phyloP scores from a whole-genome alignment of 2,113 vertebrate genomes.

The Pseudorhombus dupliciocellatus region DNA sequence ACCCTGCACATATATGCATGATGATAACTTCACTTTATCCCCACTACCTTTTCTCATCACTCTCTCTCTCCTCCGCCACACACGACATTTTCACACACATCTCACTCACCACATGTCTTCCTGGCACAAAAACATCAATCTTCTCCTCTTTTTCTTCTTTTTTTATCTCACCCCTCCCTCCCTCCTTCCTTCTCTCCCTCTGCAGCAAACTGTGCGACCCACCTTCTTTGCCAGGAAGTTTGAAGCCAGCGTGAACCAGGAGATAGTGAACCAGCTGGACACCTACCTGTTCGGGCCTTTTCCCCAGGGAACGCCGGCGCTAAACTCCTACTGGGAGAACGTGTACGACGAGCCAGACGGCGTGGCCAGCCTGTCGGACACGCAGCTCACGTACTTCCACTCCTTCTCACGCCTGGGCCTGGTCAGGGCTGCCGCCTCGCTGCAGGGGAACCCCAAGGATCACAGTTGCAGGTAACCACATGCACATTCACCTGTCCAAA shows the following conservation, averaged over 20 bases:
- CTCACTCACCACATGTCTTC: slow-evolving; percentile 32
- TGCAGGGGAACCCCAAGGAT: slow-evolving; percentile 84
- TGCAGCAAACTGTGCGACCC: slow-evolving; percentile 94
- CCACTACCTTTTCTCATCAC: slow-evolving; percentile 9
- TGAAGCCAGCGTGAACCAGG: slow-evolving; percentile 96
- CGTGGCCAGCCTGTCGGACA: slow-evolving; percentile 85
- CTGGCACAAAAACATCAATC: slow-evolving; percentile 43
- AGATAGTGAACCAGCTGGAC: slow-evolving; percentile 95
- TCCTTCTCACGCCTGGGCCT: slow-evolving; percentile 90
- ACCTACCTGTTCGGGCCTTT: slow-evolving; percentile 90
- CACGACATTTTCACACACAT: slow-evolving; percentile 30
- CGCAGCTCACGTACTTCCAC: slow-evolving; percentile 90
- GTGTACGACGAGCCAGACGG: slow-evolving; percentile 91
- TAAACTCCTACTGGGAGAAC: slow-evolving; percentile 95
- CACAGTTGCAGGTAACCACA: slow-evolving; percentile 89
- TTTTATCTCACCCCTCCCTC: slow-evolving; percentile 38
- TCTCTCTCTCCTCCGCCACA: slow-evolving; percentile 16
- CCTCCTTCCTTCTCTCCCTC: neutral
- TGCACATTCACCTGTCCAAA: slow-evolving; percentile 10
- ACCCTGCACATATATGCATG: neutral
- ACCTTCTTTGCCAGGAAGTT: slow-evolving; percentile 99
- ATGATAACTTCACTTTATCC: slow-evolving; percentile 23
- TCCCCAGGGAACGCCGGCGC: slow-evolving; percentile 85
- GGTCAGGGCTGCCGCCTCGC: slow-evolving; percentile 80
- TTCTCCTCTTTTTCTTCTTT: slow-evolving; percentile 31